Evolutionary conservation across 1,140 invertebrate genomes (phyloP), one percentile per base, ranked within the genome.

Genomic region (Protaetia brevitarsis): DNA sequence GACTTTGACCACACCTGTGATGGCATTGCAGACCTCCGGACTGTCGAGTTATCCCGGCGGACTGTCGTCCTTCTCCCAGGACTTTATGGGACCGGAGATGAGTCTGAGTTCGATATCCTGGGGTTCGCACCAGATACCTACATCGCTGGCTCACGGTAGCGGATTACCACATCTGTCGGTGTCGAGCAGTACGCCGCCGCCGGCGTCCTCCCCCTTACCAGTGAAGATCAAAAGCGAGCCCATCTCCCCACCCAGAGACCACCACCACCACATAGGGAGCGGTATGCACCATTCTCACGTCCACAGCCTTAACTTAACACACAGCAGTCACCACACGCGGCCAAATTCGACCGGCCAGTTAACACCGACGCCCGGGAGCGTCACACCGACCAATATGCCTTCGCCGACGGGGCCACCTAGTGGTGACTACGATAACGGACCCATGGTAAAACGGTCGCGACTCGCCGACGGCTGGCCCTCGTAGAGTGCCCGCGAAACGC

Each of bases 151-250:
- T 73, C 88, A 89, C 78, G 83, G 83, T 78, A 87, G 28, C 78
- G 88, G 89, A 80, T 82, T 92, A 79, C 88, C 89, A 70, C 89
- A 91, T 73, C 81, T 95, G 75, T 84, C 86, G 69, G 90, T 92
- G 63, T 93, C 89, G 64, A 90, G 87, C 73, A 91, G 92, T 76
- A 93, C 91, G 73, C 92, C 90, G 69, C 91, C 90, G 11, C 89
- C 88, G 16, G 82, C 85, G 36, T 88, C 89, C 65, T 93, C 92
- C 69, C 91, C 92, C 6, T 81, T 90, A 72, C 87, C 91, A 67
- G 88, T 96, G 61, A 93, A 93, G 80, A 95, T 97, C 76, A 97
- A 96, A 81, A 94, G 92, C 72, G 95, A 97, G 79, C 94, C 95
- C 11, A 94, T 96, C 75, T 95, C 93, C 72, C 94, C 95, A 64